These are phyloP conservation scores for Eupithecia vulgata DNA, from an alignment of 2,888 invertebrate species.

Conservation along the genomic window DNA sequence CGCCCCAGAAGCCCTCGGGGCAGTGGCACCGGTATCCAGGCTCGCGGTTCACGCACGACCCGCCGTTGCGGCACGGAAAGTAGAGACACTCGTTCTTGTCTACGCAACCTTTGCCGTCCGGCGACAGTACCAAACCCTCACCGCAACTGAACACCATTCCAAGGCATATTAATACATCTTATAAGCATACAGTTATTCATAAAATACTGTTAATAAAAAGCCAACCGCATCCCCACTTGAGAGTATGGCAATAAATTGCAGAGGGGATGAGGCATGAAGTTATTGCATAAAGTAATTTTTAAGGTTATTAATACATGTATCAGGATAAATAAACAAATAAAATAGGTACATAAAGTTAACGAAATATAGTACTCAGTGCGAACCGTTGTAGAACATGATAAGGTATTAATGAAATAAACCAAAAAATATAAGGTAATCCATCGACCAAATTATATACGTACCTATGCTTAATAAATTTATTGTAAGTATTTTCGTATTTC, in stretches of 20 bases:
- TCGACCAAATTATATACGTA: neutral
- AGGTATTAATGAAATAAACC: neutral
- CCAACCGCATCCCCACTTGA: slow-evolving; percentile 17
- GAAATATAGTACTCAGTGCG: slow-evolving; percentile 66
- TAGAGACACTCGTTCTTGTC: slow-evolving; percentile 98
- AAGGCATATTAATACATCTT: slow-evolving; percentile 53
- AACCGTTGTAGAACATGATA: slow-evolving; percentile 6
- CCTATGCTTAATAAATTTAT: neutral
- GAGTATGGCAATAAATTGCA: slow-evolving; percentile 6
- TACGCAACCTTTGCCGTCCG: slow-evolving; percentile 96
- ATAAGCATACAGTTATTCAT: slow-evolving; percentile 34
- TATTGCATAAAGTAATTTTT: slow-evolving; percentile 10
- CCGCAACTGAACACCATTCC: slow-evolving; percentile 90
- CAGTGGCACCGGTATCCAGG: slow-evolving; percentile 95
- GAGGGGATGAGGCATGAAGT: neutral
- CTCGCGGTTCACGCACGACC: slow-evolving; percentile 95
- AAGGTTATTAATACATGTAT: slow-evolving; percentile 1
- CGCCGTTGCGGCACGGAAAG: slow-evolving; percentile 96
- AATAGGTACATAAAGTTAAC: slow-evolving; percentile 38
- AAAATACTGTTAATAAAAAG: slow-evolving; percentile 22
- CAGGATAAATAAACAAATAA: slow-evolving; percentile 16
- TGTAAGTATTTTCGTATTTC: neutral
- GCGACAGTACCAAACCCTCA: slow-evolving; percentile 95
- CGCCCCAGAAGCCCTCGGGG: slow-evolving; percentile 96
- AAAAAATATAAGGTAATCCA: neutral